Conservation (phyloP, 1,140 invertebrate species). For the Pogonomyrmex barbatus region DNA sequence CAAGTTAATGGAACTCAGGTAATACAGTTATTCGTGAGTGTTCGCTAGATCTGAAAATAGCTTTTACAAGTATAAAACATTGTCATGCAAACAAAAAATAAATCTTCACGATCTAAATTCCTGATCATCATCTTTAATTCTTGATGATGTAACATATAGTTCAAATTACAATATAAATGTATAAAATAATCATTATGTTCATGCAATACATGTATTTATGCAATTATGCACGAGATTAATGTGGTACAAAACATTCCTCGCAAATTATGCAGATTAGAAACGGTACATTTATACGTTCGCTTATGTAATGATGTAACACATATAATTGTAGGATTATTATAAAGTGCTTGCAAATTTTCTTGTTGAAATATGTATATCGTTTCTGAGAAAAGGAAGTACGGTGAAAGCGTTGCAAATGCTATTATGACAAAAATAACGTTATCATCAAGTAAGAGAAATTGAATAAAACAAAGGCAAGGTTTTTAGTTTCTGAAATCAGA, state of each 20-base stretch:
- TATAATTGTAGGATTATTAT: not conserved
- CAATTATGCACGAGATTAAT: not conserved
- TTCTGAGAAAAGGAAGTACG: not conserved
- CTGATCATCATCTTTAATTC: not conserved
- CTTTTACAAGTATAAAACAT: not conserved
- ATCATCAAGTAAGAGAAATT: not conserved
- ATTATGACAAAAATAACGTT: not conserved
- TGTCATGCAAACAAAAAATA: not conserved
- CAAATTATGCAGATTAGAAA: not conserved
- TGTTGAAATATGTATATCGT: not conserved
- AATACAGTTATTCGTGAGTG: not conserved
- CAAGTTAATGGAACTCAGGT: not conserved
- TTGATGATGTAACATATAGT: not conserved
- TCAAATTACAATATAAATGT: not conserved
- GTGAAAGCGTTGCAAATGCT: conserved; percentile 6
- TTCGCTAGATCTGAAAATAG: not conserved
- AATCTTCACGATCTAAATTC: not conserved
- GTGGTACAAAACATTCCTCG: not conserved
- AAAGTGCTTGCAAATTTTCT: not conserved
- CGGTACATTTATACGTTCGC: not conserved
- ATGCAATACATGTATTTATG: not conserved
- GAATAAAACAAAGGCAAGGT: conserved; percentile 25
- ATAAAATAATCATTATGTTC: not conserved
- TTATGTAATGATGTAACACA: conserved; percentile 7
- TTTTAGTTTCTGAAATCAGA: not conserved